A percentile compares a stretch with the other conserved stretches of the same genome.
phyloP scores from a whole-genome alignment of 2,797 vertebrate genomes.

The Tapera naevia region DNA sequence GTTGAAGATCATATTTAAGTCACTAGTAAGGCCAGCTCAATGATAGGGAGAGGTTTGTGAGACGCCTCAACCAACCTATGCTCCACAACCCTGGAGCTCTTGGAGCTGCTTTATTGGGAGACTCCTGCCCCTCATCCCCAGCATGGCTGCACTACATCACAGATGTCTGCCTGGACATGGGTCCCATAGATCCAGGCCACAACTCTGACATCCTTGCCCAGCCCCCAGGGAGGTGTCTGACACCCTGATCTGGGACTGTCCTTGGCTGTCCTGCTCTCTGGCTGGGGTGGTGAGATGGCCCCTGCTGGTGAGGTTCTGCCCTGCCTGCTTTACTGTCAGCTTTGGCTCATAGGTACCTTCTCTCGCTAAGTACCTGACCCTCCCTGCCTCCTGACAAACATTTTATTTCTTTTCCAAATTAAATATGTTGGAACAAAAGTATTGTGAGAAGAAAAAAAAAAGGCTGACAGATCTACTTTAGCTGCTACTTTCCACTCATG shows the following conservation, averaged over 20 bases:
- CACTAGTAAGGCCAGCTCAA: fast-evolving
- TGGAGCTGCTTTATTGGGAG: neutral
- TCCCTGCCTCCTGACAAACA: neutral
- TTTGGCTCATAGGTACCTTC: neutral
- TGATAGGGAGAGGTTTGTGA: neutral
- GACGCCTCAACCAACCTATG: neutral
- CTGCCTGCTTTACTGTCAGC: neutral
- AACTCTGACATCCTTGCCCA: neutral
- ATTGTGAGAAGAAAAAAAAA: neutral
- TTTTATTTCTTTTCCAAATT: neutral
- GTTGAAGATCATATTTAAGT: neutral
- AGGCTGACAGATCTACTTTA: neutral
- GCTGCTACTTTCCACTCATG: neutral
- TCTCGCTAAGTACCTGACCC: neutral
- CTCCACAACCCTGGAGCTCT: neutral
- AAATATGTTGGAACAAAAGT: neutral
- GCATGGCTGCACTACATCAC: neutral
- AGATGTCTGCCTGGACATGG: neutral
- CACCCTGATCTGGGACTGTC: neutral
- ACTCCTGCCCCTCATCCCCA: neutral
- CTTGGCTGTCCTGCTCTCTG: neutral
- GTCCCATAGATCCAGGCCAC: neutral
- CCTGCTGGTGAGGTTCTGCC: neutral
- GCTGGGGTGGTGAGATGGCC: fast-evolving
- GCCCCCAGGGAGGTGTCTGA: fast-evolving